These are phyloP conservation scores for Globia sparganii DNA, from an alignment of 2,888 invertebrate species.

Conservation along the genomic window DNA sequence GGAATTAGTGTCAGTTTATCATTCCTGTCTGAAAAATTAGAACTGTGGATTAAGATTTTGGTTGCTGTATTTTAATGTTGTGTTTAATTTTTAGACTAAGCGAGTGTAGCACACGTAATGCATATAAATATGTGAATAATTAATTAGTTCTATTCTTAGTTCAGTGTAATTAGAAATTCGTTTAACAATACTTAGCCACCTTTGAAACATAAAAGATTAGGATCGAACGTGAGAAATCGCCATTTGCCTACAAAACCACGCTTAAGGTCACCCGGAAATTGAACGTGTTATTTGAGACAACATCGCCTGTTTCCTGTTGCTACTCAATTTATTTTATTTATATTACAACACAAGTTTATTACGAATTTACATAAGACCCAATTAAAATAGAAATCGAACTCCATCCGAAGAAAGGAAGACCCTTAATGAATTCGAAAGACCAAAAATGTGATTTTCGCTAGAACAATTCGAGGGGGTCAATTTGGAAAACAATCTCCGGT, in stretches of 20 bases:
- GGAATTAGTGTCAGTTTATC: constrained; percentile 27
- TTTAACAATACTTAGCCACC: neutral
- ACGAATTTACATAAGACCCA: constrained; percentile 39
- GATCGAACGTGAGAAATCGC: constrained; percentile 61
- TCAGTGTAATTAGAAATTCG: neutral
- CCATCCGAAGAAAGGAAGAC: constrained; percentile 30
- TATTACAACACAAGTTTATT: constrained; percentile 20
- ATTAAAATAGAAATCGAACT: constrained; percentile 50
- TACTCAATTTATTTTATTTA: constrained; percentile 42
- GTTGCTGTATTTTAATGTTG: neutral
- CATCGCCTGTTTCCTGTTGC: constrained; percentile 41
- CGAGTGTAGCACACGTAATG: neutral
- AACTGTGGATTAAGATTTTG: constrained; percentile 1
- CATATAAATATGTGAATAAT: neutral
- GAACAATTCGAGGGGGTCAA: constrained; percentile 60
- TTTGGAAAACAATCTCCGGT: constrained; percentile 73
- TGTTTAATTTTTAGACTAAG: neutral
- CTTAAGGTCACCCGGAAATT: constrained; percentile 61
- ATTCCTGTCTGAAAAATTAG: constrained; percentile 4
- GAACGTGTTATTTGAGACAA: constrained; percentile 60
- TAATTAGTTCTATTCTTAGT: neutral
- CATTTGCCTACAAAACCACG: constrained; percentile 54
- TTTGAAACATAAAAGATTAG: constrained; percentile 42
- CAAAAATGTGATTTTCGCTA: constrained; percentile 65
- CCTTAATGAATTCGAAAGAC: constrained; percentile 61